These are phyloP conservation scores for Leuctra nigra DNA, from an alignment of 2,888 invertebrate genomes.

Conservation along the genomic window DNA sequence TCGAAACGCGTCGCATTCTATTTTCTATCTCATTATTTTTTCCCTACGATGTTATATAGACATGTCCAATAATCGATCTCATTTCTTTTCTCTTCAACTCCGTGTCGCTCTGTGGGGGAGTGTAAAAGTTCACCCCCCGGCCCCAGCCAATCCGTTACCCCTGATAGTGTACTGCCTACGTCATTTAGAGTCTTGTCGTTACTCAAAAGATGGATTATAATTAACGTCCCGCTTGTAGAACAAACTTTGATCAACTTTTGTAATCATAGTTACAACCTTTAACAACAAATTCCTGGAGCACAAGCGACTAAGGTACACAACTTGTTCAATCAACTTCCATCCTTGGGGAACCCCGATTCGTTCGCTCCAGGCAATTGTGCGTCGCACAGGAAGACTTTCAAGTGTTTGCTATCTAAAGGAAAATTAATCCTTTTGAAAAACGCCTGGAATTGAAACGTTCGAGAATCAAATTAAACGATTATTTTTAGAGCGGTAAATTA, in stretches of 20 bases:
- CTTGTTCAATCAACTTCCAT: neutral
- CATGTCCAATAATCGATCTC: neutral
- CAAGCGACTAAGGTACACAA: neutral
- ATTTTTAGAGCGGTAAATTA: too few relatives aligned
- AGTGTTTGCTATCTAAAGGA: too few relatives aligned
- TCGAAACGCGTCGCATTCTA: neutral
- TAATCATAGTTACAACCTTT: neutral
- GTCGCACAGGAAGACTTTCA: too few relatives aligned
- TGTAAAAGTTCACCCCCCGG: neutral
- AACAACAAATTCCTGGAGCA: neutral
- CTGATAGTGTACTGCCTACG: neutral
- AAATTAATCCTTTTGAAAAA: too few relatives aligned
- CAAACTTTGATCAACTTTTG: neutral
- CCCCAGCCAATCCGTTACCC: neutral
- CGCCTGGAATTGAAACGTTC: too few relatives aligned
- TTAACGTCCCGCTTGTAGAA: neutral
- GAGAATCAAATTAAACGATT: too few relatives aligned
- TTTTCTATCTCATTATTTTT: neutral
- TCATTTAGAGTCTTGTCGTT: neutral
- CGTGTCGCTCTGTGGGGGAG: neutral
- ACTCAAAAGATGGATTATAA: neutral
- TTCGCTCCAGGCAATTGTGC: too few relatives aligned
- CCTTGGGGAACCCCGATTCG: too few relatives aligned
- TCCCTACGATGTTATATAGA: neutral
- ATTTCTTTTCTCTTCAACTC: neutral